phyloP scores from a whole-genome alignment of 2,888 invertebrate species.

The Synergus gifuensis region DNA sequence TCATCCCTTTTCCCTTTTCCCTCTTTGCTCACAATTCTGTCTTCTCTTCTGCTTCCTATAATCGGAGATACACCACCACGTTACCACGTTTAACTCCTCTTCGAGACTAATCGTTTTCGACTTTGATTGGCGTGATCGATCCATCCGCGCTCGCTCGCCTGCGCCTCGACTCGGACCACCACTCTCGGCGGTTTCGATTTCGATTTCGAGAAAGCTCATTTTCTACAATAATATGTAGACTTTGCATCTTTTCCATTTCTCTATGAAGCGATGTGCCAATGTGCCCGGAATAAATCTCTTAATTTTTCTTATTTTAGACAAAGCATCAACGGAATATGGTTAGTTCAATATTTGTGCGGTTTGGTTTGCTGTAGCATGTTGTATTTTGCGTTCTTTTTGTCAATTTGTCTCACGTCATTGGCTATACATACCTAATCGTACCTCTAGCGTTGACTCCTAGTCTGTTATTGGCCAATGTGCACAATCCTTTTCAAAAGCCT shows the following conservation, averaged over 20 bases:
- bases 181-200: too few relatives aligned
- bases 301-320: conserved; percentile 68
- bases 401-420: conserved; percentile 48
- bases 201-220: neutral
- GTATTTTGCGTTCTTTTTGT: conserved; percentile 58
- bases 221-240: neutral
- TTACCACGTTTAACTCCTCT: neutral
- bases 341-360: conserved; percentile 69
- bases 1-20: conserved; percentile 55
- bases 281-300: conserved; percentile 64
- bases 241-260: conserved; percentile 11
- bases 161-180: too few relatives aligned
- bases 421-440: conserved; percentile 52
- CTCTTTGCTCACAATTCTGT: conserved; percentile 26
- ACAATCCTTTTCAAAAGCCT: neutral
- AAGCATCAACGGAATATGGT: conserved; percentile 73
- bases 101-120: conserved; percentile 25
- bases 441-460: neutral
- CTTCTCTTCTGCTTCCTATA: conserved; percentile 41
- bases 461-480: neutral
- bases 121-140: conserved; percentile 14
- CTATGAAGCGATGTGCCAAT: conserved; percentile 56
- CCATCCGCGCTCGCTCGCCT: neutral
- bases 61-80: neutral
- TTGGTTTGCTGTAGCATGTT: conserved; percentile 71